phyloP scores from a whole-genome alignment of 92 coral and sea anemone species.

The Meandrina meandrites region DNA sequence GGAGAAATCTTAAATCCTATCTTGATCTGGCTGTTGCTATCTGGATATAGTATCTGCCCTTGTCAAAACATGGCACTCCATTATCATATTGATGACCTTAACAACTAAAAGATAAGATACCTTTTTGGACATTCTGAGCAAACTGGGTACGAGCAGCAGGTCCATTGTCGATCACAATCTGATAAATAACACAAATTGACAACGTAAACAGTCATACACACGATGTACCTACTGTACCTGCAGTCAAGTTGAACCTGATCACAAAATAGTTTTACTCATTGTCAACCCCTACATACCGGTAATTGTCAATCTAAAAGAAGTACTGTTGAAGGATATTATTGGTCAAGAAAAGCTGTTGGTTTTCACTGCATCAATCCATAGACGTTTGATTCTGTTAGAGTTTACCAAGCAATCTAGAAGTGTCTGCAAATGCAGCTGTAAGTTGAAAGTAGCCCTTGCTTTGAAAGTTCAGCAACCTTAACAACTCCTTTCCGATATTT shows the following conservation, averaged over 20 bases:
- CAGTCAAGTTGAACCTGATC: neutral
- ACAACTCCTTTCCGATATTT: too few species aligned
- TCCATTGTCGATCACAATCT: constrained; percentile 96
- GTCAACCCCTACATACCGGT: neutral
- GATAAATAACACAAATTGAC: neutral
- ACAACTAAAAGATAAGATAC: constrained; percentile 20
- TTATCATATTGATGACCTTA: too few species aligned
- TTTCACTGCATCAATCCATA: neutral
- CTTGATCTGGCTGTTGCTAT: neutral
- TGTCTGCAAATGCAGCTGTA: neutral
- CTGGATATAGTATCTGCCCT: neutral
- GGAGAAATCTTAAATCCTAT: neutral
- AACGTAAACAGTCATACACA: neutral
- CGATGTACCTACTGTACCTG: neutral
- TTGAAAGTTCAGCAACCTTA: neutral
- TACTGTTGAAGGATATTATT: neutral
- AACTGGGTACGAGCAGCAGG: constrained; percentile 76
- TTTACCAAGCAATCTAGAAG: neutral
- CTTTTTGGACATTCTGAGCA: constrained; percentile 79
- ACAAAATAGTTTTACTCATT: neutral
- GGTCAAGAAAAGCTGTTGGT: neutral
- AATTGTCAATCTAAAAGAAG: neutral
- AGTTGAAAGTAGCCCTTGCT: neutral
- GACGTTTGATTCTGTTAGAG: neutral
- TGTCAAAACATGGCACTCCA: too few species aligned